These are phyloP conservation scores for Diloba caeruleocephala DNA, from an alignment of 2,888 invertebrate species.

Conservation along the genomic window DNA sequence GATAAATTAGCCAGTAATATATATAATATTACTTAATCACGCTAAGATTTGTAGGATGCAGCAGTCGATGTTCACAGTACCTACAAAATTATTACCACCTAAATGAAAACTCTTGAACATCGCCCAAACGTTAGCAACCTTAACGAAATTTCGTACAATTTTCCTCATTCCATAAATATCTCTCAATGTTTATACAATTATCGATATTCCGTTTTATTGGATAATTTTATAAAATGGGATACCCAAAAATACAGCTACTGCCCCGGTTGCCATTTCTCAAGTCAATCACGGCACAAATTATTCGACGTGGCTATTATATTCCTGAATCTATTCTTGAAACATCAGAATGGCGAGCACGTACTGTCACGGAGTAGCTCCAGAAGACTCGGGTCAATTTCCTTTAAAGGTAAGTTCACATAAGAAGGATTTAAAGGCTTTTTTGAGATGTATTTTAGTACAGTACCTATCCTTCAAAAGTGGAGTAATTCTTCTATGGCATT, in stretches of 20 bases:
- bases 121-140: too few species aligned
- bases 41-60: too few species aligned
- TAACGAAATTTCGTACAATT: too few species aligned
- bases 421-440: constrained; percentile 6
- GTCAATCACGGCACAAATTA: constrained; percentile 68
- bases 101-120: background rate
- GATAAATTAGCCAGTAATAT: too few species aligned
- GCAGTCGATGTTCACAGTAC: too few species aligned
- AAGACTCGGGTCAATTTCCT: constrained; percentile 77
- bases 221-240: background rate
- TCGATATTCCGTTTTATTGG: background rate
- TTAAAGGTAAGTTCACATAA: constrained; percentile 48
- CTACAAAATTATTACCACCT: too few species aligned
- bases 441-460: background rate
- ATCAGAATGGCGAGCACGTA: constrained; percentile 71
- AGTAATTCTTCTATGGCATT: background rate
- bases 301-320: constrained; percentile 53
- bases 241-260: constrained; percentile 16
- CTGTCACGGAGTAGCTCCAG: constrained; percentile 49
- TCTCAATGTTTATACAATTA: background rate
- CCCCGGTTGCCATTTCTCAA: constrained; percentile 35
- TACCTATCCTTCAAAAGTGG: background rate
- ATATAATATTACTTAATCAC: too few species aligned
- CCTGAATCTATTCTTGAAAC: constrained; percentile 48
- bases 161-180: background rate